phyloP scores from a whole-genome alignment of 2,888 invertebrate species.

The Crossocerus cetratus region DNA sequence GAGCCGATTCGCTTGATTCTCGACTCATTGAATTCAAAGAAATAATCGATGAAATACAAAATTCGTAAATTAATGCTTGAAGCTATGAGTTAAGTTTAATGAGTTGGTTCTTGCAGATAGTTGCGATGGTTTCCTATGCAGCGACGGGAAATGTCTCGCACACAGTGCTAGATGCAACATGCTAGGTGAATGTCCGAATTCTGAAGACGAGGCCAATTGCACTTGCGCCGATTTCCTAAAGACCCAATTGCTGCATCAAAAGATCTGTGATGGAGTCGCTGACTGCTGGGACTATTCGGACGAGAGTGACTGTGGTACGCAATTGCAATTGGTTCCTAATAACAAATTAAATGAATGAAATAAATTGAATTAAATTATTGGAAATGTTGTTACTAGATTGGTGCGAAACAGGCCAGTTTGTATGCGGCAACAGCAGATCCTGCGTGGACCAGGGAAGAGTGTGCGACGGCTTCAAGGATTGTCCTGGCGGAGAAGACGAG shows the following conservation, averaged over 20 bases:
- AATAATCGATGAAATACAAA: too few species aligned
- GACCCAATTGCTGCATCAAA: conserved; percentile 83
- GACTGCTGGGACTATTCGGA: conserved; percentile 90
- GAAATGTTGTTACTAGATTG: conserved; percentile 80
- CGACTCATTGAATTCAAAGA: too few species aligned
- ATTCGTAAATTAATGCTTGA: too few species aligned
- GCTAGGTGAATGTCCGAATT: conserved; percentile 83
- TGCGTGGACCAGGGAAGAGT: conserved; percentile 83
- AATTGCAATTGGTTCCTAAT: not conserved
- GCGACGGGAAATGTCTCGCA: conserved; percentile 82
- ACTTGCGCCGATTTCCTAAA: conserved; percentile 87
- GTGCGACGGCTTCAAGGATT: conserved; percentile 85
- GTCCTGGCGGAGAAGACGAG: conserved; percentile 87
- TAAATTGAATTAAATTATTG: not conserved
- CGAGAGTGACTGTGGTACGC: conserved; percentile 85
- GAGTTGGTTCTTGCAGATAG: conserved; percentile 67
- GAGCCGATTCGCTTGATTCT: too few species aligned
- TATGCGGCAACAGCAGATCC: conserved; percentile 85
- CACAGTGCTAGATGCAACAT: conserved; percentile 84
- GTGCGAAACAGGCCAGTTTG: conserved; percentile 85
- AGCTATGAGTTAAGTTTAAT: too few species aligned
- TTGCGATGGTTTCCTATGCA: conserved; percentile 80
- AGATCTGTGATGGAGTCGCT: conserved; percentile 88
- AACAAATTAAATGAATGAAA: not conserved
- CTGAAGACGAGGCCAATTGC: conserved; percentile 85